Conservation (phyloP, 2,888 invertebrate genomes). For the Acrobasis suavella region DNA sequence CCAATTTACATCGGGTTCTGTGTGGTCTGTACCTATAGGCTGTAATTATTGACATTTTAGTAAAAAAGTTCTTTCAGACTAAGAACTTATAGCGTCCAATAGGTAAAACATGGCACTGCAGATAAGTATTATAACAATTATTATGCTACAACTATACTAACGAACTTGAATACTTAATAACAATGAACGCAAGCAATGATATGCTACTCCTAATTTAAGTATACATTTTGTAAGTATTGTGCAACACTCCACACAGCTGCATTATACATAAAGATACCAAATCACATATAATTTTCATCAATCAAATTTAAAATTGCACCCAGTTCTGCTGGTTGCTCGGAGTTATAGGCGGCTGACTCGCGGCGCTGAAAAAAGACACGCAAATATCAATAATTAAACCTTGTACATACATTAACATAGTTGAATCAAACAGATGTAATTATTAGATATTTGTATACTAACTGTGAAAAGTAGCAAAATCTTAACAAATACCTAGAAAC, state of each 20-base stretch:
- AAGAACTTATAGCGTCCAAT: too few species aligned
- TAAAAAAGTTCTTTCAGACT: too few species aligned
- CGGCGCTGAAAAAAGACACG: slow-evolving; percentile 47
- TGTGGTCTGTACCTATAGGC: too few species aligned
- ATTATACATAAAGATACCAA: slow-evolving; percentile 52
- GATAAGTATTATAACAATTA: slow-evolving; percentile 18
- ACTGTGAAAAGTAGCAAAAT: too few species aligned
- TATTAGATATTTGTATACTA: too few species aligned
- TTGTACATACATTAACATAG: not conserved
- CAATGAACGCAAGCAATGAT: slow-evolving; percentile 37
- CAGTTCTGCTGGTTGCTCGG: slow-evolving; percentile 75
- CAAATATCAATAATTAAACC: not conserved
- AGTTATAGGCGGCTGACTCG: slow-evolving; percentile 57
- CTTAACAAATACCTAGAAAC: too few species aligned
- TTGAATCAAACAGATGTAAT: too few species aligned
- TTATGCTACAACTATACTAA: slow-evolving; percentile 8
- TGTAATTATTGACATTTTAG: too few species aligned
- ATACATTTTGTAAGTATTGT: slow-evolving; percentile 68
- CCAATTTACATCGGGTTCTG: too few species aligned
- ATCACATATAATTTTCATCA: slow-evolving; percentile 54
- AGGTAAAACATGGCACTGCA: too few species aligned
- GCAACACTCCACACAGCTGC: slow-evolving; percentile 54
- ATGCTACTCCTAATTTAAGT: slow-evolving; percentile 61
- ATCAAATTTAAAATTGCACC: slow-evolving; percentile 70
- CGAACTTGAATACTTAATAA: slow-evolving; percentile 22